These are phyloP conservation scores for Drosophila asahinai DNA, from an alignment of 1,140 invertebrate genomes.

Conservation along the genomic window DNA sequence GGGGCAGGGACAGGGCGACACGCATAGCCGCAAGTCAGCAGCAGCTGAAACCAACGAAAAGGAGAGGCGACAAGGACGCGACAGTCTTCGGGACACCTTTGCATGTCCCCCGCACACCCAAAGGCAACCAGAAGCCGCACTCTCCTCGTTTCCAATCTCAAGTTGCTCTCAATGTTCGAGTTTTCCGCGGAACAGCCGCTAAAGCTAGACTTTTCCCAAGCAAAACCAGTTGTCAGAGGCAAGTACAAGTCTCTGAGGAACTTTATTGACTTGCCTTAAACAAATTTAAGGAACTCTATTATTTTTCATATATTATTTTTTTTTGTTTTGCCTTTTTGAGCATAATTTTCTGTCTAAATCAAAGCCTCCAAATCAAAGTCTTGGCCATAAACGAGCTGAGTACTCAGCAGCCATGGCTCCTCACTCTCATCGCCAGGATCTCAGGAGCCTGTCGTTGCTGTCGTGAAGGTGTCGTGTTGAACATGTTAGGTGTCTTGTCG, in stretches of 20 bases:
- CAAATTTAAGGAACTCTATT: too few relatives aligned
- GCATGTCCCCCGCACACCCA: conserved; percentile 2
- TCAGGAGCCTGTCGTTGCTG: conserved; percentile 54
- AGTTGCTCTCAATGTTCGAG: neutral
- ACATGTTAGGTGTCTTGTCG: conserved; percentile 83
- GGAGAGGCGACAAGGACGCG: conserved; percentile 16
- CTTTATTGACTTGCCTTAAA: neutral
- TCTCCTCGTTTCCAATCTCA: neutral
- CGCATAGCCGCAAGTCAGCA: conserved; percentile 67
- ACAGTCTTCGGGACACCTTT: conserved; percentile 20
- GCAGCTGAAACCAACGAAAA: conserved; percentile 20
- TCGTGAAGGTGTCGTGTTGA: conserved; percentile 82
- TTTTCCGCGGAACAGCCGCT: neutral
- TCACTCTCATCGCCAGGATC: conserved; percentile 9
- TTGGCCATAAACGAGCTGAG: conserved; percentile 26
- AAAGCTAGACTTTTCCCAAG: conserved; percentile 2
- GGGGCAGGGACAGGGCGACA: conserved; percentile 1
- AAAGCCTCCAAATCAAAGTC: conserved; percentile 8
- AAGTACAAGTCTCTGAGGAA: neutral
- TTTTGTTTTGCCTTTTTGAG: neutral
- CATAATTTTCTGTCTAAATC: neutral
- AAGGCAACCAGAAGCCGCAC: neutral
- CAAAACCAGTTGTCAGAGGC: neutral
- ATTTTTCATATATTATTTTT: neutral
- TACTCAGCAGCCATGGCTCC: conserved; percentile 21